These are phyloP conservation scores for Dolomedes plantarius DNA, from an alignment of 2,888 invertebrate species.

Conservation along the genomic window DNA sequence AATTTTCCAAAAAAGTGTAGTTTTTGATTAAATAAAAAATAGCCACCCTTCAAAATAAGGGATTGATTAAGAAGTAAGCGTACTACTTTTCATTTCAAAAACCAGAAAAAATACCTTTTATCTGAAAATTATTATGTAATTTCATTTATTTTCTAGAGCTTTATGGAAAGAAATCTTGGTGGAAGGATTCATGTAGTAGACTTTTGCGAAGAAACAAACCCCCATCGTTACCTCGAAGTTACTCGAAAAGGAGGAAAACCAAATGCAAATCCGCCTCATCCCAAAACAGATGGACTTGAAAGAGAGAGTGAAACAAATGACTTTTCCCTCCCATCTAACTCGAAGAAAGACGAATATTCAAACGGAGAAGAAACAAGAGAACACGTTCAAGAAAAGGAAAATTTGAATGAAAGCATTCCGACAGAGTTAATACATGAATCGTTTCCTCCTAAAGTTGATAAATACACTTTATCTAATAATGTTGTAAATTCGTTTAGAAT, in stretches of 20 bases:
- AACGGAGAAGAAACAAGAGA: neutral
- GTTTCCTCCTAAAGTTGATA: neutral
- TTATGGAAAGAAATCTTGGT: constrained; percentile 90
- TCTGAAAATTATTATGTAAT: too few species aligned
- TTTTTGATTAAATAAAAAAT: too few species aligned
- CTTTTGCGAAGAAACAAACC: constrained; percentile 75
- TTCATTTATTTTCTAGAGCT: constrained; percentile 82
- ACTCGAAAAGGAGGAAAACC: neutral
- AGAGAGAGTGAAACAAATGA: neutral
- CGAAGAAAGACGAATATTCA: neutral
- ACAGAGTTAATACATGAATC: neutral
- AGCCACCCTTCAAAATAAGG: too few species aligned
- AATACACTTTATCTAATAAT: neutral
- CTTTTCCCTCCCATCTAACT: neutral
- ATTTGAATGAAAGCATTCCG: neutral
- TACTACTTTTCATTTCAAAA: too few species aligned
- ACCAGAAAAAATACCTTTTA: too few species aligned
- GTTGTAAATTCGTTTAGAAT: neutral
- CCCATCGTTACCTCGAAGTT: constrained; percentile 24
- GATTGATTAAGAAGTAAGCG: too few species aligned
- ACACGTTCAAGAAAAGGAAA: neutral
- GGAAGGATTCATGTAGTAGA: constrained; percentile 94
- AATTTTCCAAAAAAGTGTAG: too few species aligned
- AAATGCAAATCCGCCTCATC: neutral
- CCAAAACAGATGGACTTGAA: neutral